A percentile compares a stretch with the other conserved stretches of the same genome.
Conservation (phyloP, 2,888 invertebrate genomes). For the Erebia aethiops region DNA sequence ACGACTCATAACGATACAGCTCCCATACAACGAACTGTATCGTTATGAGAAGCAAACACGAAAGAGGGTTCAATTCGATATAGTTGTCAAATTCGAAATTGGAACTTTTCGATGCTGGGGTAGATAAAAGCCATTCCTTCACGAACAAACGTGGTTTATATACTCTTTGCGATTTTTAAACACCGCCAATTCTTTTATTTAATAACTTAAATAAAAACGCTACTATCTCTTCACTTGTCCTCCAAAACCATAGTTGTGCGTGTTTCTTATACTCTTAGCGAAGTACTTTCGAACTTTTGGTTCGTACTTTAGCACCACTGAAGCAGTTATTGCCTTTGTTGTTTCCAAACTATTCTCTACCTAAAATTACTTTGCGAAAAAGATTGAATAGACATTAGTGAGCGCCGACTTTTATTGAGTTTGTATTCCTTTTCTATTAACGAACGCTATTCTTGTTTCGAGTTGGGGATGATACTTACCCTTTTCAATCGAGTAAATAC, state of each 20-base stretch:
- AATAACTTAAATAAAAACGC: neutral
- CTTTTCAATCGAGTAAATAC: constrained; percentile 18
- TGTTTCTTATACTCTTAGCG: constrained; percentile 52
- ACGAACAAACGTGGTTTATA: neutral
- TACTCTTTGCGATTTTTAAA: too few species aligned
- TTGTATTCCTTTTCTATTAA: constrained; percentile 31
- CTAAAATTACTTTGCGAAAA: constrained; percentile 39
- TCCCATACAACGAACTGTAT: too few species aligned
- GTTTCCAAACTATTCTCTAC: constrained; percentile 51
- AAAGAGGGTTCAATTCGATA: too few species aligned
- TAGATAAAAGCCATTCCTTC: constrained; percentile 32
- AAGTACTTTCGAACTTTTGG: constrained; percentile 54
- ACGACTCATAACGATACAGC: too few species aligned
- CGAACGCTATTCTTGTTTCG: constrained; percentile 19
- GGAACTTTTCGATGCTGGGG: too few species aligned
- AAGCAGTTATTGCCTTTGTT: constrained; percentile 54
- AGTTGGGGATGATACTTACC: constrained; percentile 14
- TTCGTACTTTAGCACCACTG: constrained; percentile 39
- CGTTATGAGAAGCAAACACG: too few species aligned
- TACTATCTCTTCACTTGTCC: constrained; percentile 36
- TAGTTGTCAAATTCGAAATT: too few species aligned
- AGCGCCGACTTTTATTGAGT: constrained; percentile 26
- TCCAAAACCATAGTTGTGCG: constrained; percentile 49
- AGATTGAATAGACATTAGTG: constrained; percentile 32
- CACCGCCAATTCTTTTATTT: neutral